Evolutionary conservation across 2,888 invertebrate species (phyloP).

Genomic region (Plagodis dolabraria): DNA sequence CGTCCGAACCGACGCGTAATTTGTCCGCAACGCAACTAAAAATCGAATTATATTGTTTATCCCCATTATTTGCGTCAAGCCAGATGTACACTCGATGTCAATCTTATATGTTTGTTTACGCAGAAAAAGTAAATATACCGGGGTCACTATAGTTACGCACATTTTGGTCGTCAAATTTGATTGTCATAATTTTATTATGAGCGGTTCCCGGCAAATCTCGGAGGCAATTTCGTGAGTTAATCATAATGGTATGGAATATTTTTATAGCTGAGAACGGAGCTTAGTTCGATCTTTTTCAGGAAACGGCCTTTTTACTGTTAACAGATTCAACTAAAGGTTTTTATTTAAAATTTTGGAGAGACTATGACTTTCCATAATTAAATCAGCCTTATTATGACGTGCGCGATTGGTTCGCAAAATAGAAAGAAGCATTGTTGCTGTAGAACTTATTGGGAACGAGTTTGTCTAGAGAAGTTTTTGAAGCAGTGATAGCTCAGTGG

Average conservation of each 20-base stretch:
- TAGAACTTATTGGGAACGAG: no score
- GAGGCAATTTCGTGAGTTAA: slow-evolving; percentile 52
- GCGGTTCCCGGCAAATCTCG: slow-evolving; percentile 49
- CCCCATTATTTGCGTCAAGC: slow-evolving; percentile 81
- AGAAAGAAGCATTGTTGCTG: no score
- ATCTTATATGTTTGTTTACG: slow-evolving; percentile 81
- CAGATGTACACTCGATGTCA: slow-evolving; percentile 83
- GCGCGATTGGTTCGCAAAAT: no score
- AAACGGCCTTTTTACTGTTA: neutral
- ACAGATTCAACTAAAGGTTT: no score
- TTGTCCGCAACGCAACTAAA: slow-evolving; percentile 65
- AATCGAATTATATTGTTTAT: slow-evolving; percentile 83
- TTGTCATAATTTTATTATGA: slow-evolving; percentile 73
- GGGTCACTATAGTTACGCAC: slow-evolving; percentile 71
- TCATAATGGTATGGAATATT: slow-evolving; percentile 39
- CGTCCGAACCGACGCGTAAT: slow-evolving; percentile 59
- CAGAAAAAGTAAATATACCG: slow-evolving; percentile 78
- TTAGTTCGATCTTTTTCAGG: slow-evolving; percentile 14
- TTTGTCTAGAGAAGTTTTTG: no score
- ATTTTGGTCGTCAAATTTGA: slow-evolving; percentile 72
- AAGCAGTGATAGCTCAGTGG: no score
- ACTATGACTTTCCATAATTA: no score
- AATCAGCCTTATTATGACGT: no score
- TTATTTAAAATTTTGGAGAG: no score
- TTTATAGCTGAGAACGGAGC: slow-evolving; percentile 21